Conservation (phyloP, 2,797 vertebrate genomes). For the Muscicapa striata region DNA sequence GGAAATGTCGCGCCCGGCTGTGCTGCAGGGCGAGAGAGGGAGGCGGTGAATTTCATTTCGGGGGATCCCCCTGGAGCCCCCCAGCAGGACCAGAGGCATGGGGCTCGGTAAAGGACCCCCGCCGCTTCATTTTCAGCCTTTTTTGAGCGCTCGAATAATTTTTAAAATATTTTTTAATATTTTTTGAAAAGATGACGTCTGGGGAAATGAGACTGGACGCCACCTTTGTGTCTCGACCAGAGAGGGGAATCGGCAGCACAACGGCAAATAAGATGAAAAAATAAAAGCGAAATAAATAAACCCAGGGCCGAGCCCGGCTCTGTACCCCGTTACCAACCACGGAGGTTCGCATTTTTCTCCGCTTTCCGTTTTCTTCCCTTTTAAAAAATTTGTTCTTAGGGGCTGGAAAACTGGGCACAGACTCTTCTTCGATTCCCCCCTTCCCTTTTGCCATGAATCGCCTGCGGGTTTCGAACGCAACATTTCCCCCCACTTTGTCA, state of each 20-base stretch:
- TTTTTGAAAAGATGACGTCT: conserved; percentile 99
- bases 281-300: conserved; percentile 21
- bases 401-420: background rate
- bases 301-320: background rate
- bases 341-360: background rate
- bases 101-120: conserved; percentile 61
- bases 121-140: conserved; percentile 78
- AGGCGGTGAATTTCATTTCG: conserved; percentile 65
- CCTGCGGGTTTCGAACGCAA: conserved; percentile 21
- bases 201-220: conserved; percentile 89
- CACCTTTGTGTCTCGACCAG: conserved; percentile 89
- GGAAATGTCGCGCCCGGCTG: conserved; percentile 73
- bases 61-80: conserved; percentile 21
- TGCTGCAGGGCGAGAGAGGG: conserved; percentile 60
- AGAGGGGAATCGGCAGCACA: conserved; percentile 40
- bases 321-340: background rate
- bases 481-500: conserved; percentile 47
- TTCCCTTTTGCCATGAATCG: background rate
- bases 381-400: background rate
- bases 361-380: background rate
- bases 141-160: conserved; percentile 71
- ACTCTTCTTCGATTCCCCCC: background rate
- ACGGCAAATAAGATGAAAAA: conserved; percentile 23
- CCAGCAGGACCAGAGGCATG: background rate
- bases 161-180: conserved; percentile 94